phyloP scores from a whole-genome alignment of 2,888 invertebrate genomes.

The Ditula angustiorana region DNA sequence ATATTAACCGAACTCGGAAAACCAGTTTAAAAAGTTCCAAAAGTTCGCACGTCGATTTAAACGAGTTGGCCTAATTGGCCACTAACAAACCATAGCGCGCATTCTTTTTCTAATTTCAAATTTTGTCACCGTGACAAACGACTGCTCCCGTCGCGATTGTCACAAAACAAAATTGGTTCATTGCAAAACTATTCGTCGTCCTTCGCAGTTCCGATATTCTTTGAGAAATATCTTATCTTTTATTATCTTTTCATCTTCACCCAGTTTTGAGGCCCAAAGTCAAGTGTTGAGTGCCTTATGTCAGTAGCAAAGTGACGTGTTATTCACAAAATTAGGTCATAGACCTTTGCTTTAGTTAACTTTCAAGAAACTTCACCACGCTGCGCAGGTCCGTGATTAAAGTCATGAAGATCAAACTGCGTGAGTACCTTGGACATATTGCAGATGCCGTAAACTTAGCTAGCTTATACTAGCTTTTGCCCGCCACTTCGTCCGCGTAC shows the following conservation, averaged over 20 bases:
- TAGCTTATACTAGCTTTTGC: not conserved
- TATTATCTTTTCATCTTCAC: constrained; percentile 15
- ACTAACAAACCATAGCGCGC: constrained; percentile 25
- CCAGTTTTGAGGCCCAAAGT: constrained; percentile 12
- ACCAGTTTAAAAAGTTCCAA: constrained; percentile 1
- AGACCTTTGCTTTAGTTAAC: constrained; percentile 40
- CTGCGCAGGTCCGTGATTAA: constrained; percentile 81
- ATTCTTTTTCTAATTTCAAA: constrained; percentile 39
- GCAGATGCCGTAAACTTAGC: not conserved
- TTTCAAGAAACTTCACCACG: constrained; percentile 70
- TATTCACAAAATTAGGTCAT: constrained; percentile 32
- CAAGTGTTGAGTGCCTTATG: constrained; percentile 37
- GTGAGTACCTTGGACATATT: constrained; percentile 60
- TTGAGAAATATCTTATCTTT: constrained; percentile 4
- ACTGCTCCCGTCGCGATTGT: constrained; percentile 22
- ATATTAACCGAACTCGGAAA: not conserved
- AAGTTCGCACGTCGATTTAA: not conserved
- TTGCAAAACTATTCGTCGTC: constrained; percentile 17
- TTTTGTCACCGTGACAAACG: constrained; percentile 32
- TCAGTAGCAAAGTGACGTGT: constrained; percentile 39
- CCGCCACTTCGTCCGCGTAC: too few species aligned
- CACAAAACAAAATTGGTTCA: constrained; percentile 37
- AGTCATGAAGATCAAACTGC: constrained; percentile 84
- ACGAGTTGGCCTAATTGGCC: constrained; percentile 6
- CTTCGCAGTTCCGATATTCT: constrained; percentile 11